These are phyloP conservation scores for Benthosema pterotum DNA, from an alignment of 2,797 vertebrate genomes.

Conservation along the genomic window DNA sequence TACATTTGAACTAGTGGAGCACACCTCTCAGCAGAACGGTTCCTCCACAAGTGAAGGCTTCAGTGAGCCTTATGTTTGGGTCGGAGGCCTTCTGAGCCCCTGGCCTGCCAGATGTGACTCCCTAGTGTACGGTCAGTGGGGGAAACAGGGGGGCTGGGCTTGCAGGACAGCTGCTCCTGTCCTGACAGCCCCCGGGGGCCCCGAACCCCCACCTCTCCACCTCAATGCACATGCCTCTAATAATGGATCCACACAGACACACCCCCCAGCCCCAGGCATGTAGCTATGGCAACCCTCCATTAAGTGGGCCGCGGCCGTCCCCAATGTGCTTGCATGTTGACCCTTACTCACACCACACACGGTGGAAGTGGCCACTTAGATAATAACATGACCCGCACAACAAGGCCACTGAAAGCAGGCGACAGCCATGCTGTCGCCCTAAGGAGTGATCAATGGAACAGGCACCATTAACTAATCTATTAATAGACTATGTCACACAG, in stretches of 20 bases:
- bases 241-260: slow-evolving; percentile 61
- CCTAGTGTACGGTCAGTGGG: slow-evolving; percentile 6
- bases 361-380: slow-evolving; percentile 14
- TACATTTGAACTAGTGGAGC: too few relatives aligned
- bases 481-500: slow-evolving; percentile 22
- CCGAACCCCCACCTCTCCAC: slow-evolving; percentile 30
- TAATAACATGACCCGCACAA: slow-evolving; percentile 30
- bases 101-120: slow-evolving; percentile 60
- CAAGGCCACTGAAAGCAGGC: slow-evolving; percentile 16
- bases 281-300: slow-evolving; percentile 69
- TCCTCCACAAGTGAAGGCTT: slow-evolving; percentile 6
- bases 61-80: not conserved
- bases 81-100: slow-evolving; percentile 19
- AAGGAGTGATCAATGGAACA: slow-evolving; percentile 12
- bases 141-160: slow-evolving; percentile 10
- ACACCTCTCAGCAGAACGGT: not conserved
- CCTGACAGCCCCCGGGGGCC: slow-evolving; percentile 36
- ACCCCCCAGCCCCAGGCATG: slow-evolving; percentile 37
- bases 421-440: slow-evolving; percentile 12
- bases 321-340: slow-evolving; percentile 42
- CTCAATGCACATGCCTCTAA: slow-evolving; percentile 61
- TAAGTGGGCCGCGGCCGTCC: slow-evolving; percentile 62
- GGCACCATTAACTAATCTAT: slow-evolving; percentile 36
- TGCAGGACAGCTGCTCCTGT: slow-evolving; percentile 65
- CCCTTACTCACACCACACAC: slow-evolving; percentile 50